Evolutionary conservation across 2,888 invertebrate genomes (phyloP).

Genomic region (Salticus scenicus): DNA sequence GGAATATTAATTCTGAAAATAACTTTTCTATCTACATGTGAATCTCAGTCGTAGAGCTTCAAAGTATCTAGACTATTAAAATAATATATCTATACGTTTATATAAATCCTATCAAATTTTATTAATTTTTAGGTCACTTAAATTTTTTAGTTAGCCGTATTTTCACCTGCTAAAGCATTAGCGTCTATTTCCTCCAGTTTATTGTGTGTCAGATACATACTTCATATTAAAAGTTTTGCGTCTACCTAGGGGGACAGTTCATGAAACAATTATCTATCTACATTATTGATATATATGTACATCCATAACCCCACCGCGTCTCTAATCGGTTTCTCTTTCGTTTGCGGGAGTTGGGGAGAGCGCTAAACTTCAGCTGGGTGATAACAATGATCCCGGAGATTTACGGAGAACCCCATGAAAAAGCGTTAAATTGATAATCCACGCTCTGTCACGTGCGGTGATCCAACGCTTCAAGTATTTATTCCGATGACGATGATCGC

Average conservation of each 20-base stretch:
- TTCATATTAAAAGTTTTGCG: too few species aligned
- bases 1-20: too few species aligned
- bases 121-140: too few species aligned
- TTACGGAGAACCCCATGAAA: neutral
- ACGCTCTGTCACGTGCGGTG: constrained; percentile 16
- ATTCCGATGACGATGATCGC: neutral
- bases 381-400: constrained; percentile 2
- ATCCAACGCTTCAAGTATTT: neutral
- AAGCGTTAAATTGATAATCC: constrained; percentile 13
- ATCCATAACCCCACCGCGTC: neutral
- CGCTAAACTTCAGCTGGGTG: neutral
- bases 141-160: too few species aligned
- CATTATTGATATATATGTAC: constrained; percentile 1
- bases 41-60: too few species aligned
- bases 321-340: neutral
- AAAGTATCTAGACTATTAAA: too few species aligned
- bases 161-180: too few species aligned
- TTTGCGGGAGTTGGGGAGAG: neutral
- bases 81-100: too few species aligned
- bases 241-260: neutral
- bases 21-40: too few species aligned
- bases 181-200: too few species aligned
- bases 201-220: too few species aligned
- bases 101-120: too few species aligned
- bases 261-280: neutral